These are phyloP conservation scores for Phymanthus crucifer DNA, from an alignment of 92 coral and sea anemone species.

Conservation along the genomic window DNA sequence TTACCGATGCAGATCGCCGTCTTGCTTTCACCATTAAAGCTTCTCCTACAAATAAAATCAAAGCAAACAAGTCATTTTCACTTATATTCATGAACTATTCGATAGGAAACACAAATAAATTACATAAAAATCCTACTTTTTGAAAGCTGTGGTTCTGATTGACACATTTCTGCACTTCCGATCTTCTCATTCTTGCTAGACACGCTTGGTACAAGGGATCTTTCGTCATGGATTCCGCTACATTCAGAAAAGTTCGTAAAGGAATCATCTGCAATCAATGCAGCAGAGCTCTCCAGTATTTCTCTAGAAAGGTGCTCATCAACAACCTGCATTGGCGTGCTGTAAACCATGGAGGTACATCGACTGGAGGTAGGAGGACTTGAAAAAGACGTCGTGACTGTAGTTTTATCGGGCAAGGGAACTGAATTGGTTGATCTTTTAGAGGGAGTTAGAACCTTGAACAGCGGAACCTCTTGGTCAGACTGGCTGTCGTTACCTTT, in stretches of 20 bases:
- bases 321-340: constrained; percentile 1
- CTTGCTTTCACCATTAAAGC: constrained; percentile 20
- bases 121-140: background rate
- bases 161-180: background rate
- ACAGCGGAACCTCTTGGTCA: constrained; percentile 15
- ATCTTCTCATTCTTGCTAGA: background rate
- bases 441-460: background rate
- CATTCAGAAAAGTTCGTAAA: constrained; percentile 49
- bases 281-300: constrained; percentile 74
- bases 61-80: background rate
- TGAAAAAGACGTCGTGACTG: background rate
- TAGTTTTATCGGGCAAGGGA: background rate
- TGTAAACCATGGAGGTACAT: background rate
- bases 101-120: background rate
- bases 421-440: background rate
- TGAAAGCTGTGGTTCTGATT: constrained; percentile 8
- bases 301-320: constrained; percentile 69
- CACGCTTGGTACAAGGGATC: constrained; percentile 1
- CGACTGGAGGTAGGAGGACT: background rate
- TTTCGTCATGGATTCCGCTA: constrained; percentile 11
- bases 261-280: constrained; percentile 75
- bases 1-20: constrained; percentile 51
- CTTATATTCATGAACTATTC: background rate
- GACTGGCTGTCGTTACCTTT: background rate
- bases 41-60: constrained; percentile 6